phyloP scores from a whole-genome alignment of 1,140 invertebrate species.

The Eubasilissa regina region DNA sequence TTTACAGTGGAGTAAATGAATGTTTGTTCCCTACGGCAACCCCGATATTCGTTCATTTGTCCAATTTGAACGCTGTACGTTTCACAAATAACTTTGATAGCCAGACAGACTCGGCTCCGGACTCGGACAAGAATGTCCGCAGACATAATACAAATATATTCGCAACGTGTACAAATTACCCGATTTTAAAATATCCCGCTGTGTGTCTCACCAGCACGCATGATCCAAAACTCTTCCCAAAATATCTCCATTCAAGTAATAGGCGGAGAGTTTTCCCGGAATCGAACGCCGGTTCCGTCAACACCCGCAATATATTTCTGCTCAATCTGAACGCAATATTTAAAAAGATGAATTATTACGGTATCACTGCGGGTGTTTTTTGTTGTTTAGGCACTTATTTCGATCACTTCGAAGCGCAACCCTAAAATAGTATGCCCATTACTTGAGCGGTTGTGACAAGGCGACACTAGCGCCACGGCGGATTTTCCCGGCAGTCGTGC shows the following conservation, averaged over 20 bases:
- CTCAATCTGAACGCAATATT: too few relatives aligned
- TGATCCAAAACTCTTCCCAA: constrained; percentile 28
- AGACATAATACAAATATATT: constrained; percentile 38
- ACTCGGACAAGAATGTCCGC: constrained; percentile 21
- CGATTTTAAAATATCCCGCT: constrained; percentile 36
- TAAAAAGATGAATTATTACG: too few relatives aligned
- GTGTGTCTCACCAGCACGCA: constrained; percentile 21
- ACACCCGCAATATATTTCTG: too few relatives aligned
- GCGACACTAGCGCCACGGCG: constrained; percentile 32
- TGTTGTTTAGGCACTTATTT: too few relatives aligned
- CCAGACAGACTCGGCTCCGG: too few relatives aligned
- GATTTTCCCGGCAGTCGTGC: constrained; percentile 34
- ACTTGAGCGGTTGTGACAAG: constrained; percentile 27
- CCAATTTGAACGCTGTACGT: too few relatives aligned
- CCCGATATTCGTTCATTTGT: neutral
- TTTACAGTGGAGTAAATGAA: constrained; percentile 3
- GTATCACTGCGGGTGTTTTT: too few relatives aligned
- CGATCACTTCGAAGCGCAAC: too few relatives aligned
- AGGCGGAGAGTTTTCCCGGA: constrained; percentile 19
- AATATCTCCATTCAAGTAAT: constrained; percentile 31
- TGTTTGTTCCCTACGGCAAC: neutral
- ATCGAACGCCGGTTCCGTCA: neutral
- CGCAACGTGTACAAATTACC: constrained; percentile 34
- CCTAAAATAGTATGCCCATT: neutral
- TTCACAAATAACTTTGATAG: too few relatives aligned